phyloP scores from a whole-genome alignment of 2,888 invertebrate species.

The Aleiodes leptofemur region DNA sequence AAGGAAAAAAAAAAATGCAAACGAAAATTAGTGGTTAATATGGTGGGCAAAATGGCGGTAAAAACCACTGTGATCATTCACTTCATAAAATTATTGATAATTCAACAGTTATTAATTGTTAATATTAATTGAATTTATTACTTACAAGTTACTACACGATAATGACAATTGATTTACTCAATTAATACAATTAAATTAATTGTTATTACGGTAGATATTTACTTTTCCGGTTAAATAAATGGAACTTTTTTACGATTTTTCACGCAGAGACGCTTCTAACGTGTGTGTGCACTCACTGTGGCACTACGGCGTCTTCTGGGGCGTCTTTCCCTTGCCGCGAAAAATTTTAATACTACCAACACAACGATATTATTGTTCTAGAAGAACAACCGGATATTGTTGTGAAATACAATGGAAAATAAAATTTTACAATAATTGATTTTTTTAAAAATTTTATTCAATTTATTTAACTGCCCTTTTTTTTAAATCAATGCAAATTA shows the following conservation, averaged over 20 bases:
- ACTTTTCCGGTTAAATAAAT: constrained; percentile 1
- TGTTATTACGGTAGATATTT: constrained; percentile 15
- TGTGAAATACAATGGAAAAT: not conserved
- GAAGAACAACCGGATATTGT: constrained; percentile 24
- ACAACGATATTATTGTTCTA: not conserved
- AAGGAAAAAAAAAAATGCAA: not conserved
- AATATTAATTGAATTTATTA: not conserved
- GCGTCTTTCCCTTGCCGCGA: constrained; percentile 54
- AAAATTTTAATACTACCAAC: constrained; percentile 50
- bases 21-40: constrained; percentile 42
- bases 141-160: constrained; percentile 4
- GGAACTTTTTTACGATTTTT: not conserved
- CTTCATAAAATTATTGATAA: constrained; percentile 28
- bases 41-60: constrained; percentile 63
- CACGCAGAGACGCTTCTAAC: not conserved
- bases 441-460: not conserved
- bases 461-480: not conserved
- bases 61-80: constrained; percentile 54
- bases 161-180: not conserved
- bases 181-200: constrained; percentile 20
- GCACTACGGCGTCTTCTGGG: constrained; percentile 48
- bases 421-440: not conserved
- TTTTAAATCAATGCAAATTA: no score
- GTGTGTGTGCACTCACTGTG: constrained; percentile 14
- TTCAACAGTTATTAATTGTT: not conserved